Percentiles rank a stretch among this genome's conserved stretches.
Evolutionary conservation across 2,797 vertebrate genomes (phyloP).

Genomic region (Kryptopterus vitreolus): DNA sequence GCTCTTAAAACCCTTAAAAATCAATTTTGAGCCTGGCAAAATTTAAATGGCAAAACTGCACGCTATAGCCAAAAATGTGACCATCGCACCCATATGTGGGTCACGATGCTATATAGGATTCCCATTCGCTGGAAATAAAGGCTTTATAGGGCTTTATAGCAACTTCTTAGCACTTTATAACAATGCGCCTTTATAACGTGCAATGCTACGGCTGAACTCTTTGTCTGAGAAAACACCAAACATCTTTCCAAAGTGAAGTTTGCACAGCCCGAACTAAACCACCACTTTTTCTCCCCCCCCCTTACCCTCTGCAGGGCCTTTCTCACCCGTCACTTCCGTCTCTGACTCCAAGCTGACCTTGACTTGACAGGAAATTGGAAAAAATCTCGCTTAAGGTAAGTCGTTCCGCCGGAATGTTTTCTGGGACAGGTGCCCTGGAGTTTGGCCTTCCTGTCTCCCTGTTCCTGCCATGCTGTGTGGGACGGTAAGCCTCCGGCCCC

Average conservation of each 20-base stretch:
- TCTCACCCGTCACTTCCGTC: constrained; percentile 40
- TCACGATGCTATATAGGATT: too few relatives aligned
- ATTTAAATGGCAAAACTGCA: background rate
- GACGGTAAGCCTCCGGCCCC: constrained; percentile 62
- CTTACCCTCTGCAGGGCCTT: background rate
- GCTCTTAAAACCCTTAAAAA: too few relatives aligned
- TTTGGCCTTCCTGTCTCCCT: constrained; percentile 13
- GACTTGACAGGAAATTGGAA: constrained; percentile 35
- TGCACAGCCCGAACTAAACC: background rate
- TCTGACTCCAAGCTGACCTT: constrained; percentile 32
- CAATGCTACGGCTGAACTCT: background rate
- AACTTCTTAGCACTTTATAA: too few relatives aligned
- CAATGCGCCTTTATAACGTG: too few relatives aligned
- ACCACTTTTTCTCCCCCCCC: constrained; percentile 3
- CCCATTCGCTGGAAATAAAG: background rate
- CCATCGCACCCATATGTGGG: background rate
- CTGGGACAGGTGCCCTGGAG: constrained; percentile 20
- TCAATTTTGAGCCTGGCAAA: too few relatives aligned
- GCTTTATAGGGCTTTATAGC: background rate
- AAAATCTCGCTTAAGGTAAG: constrained; percentile 30
- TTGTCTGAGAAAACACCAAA: background rate
- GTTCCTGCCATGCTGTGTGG: constrained; percentile 37
- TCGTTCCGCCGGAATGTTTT: constrained; percentile 22
- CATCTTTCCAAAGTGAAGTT: constrained; percentile 19
- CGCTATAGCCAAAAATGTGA: background rate